These are phyloP conservation scores for Andrena minutula DNA, from an alignment of 2,888 invertebrate genomes.

Conservation along the genomic window DNA sequence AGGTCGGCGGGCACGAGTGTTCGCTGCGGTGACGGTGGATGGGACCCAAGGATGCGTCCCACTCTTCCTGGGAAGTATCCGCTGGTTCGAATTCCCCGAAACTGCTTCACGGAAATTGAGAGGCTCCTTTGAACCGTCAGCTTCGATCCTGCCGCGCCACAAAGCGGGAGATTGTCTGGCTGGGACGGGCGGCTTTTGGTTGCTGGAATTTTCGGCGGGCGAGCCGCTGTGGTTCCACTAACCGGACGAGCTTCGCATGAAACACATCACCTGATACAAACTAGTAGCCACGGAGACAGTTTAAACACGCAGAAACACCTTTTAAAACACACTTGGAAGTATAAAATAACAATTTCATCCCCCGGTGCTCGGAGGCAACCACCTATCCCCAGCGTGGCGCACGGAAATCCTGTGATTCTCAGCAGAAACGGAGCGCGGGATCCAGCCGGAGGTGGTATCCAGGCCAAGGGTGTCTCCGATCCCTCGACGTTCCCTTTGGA, in stretches of 20 bases:
- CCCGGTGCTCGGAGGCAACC: no score
- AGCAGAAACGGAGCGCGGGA: background rate
- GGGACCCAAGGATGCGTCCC: background rate
- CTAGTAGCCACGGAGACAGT: no score
- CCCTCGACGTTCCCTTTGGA: no score
- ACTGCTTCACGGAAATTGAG: constrained; percentile 6
- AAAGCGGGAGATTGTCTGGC: background rate
- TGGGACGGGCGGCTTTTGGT: background rate
- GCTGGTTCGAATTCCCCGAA: constrained; percentile 17
- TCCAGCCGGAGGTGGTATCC: no score
- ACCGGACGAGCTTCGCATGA: no score
- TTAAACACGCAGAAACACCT: no score
- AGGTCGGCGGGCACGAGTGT: background rate
- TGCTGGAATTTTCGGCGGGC: constrained; percentile 4
- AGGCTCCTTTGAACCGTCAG: background rate
- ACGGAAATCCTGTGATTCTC: background rate
- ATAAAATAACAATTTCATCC: no score
- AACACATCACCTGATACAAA: no score
- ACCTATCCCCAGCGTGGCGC: background rate
- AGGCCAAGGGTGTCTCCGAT: no score
- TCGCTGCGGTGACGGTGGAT: background rate
- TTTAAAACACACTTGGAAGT: no score
- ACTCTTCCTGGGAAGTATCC: constrained; percentile 4
- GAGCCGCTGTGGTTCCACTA: no score
- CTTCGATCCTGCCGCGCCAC: background rate